Percentiles rank a stretch among this genome's conserved stretches.
Conservation (phyloP, 2,888 invertebrate species). For the Acanthosoma haemorrhoidale region DNA sequence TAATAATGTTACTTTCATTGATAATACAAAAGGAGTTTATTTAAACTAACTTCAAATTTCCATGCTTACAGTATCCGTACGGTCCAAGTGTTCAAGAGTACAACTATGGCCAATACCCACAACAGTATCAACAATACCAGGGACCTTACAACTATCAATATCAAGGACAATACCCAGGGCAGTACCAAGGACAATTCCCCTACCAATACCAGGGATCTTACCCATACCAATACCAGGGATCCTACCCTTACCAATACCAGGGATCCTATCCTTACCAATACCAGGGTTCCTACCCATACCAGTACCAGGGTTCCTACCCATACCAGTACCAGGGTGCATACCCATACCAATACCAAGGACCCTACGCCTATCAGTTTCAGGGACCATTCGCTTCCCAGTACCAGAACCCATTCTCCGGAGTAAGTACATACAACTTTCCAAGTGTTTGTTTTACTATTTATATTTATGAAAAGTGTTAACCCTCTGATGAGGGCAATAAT, state of each 20-base stretch:
- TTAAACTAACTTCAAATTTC: background rate
- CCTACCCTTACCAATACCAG: background rate
- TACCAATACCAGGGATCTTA: background rate
- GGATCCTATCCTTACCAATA: background rate
- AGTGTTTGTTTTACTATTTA: no score
- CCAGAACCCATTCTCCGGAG: background rate
- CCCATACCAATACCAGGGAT: background rate
- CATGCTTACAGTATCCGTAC: background rate
- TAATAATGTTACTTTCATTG: background rate
- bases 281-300: background rate
- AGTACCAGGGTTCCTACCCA: background rate
- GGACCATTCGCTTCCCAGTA: no score
- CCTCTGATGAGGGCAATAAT: no score
- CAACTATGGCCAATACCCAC: background rate
- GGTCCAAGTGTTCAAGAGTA: no score
- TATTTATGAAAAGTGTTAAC: no score
- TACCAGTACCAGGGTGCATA: background rate
- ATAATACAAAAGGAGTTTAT: background rate
- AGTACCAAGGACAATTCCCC: background rate
- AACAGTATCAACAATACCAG: background rate
- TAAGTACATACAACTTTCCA: background rate
- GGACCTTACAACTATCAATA: background rate
- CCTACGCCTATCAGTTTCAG: background rate
- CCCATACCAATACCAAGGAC: background rate
- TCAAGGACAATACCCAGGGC: background rate